Conservation (phyloP, 2,113 vertebrate genomes). For the Genyomyrus donnyi region DNA sequence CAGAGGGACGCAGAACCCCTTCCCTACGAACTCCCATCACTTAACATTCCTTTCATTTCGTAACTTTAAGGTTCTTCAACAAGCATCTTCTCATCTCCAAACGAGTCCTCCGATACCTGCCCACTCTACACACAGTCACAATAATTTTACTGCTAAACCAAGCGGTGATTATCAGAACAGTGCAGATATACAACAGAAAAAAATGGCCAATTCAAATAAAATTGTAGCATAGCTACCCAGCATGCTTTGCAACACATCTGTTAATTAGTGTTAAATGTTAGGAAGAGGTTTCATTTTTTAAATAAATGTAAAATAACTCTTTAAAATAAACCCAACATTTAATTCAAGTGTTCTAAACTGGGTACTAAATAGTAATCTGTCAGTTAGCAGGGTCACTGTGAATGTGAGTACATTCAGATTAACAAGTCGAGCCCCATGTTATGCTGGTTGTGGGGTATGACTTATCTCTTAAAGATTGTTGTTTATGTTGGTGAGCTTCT, state of each 20-base stretch:
- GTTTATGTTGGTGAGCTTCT: neutral
- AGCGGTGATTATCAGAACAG: neutral
- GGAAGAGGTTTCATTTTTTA: neutral
- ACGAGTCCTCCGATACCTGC: neutral
- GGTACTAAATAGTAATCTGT: neutral
- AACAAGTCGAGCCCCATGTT: neutral
- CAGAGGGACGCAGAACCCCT: neutral
- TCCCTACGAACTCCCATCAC: neutral
- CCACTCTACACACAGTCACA: neutral
- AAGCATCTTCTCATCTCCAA: neutral
- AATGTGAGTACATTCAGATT: neutral
- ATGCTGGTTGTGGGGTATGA: neutral
- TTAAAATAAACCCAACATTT: too few relatives aligned
- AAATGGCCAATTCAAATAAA: neutral
- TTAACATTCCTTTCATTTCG: neutral
- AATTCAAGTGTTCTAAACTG: neutral
- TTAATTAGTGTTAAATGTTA: neutral
- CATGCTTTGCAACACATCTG: neutral
- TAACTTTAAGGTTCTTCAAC: neutral
- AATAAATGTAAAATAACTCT: neutral
- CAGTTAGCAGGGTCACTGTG: neutral
- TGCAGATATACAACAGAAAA: neutral
- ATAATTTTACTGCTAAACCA: neutral
- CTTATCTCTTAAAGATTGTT: neutral
- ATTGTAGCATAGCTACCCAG: neutral